Percentiles rank a stretch among this genome's conserved stretches.
These are phyloP conservation scores for Ditula angustiorana DNA, from an alignment of 2,888 invertebrate species.

Conservation along the genomic window DNA sequence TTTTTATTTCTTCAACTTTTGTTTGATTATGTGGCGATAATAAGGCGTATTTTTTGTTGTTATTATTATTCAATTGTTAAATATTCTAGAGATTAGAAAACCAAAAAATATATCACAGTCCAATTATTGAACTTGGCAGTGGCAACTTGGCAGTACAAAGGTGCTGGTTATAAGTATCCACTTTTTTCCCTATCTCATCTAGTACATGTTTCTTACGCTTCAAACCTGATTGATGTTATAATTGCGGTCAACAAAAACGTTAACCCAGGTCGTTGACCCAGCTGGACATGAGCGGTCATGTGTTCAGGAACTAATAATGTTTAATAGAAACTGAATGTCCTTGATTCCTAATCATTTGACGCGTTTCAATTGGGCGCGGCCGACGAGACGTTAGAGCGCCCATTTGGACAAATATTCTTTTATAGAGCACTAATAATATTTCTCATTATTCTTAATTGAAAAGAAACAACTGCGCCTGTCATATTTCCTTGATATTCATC, in stretches of 20 bases:
- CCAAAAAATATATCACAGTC: too few species aligned
- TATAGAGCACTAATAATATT: not conserved
- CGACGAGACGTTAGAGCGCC: slow-evolving; percentile 29
- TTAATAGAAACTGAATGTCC: slow-evolving; percentile 28
- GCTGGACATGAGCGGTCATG: not conserved
- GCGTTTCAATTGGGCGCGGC: slow-evolving; percentile 47
- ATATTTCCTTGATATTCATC: not conserved
- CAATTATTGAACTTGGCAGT: slow-evolving; percentile 4
- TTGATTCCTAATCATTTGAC: slow-evolving; percentile 27
- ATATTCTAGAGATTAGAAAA: too few species aligned
- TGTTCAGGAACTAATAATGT: slow-evolving; percentile 24
- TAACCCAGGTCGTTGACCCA: slow-evolving; percentile 23
- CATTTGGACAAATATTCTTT: slow-evolving; percentile 14
- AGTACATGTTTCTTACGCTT: slow-evolving; percentile 18
- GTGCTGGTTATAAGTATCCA: not conserved
- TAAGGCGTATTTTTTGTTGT: too few species aligned
- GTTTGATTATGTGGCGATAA: too few species aligned
- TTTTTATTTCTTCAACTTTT: too few species aligned
- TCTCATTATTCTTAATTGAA: not conserved
- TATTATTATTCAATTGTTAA: too few species aligned
- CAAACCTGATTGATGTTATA: slow-evolving; percentile 36
- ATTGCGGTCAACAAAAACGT: slow-evolving; percentile 37
- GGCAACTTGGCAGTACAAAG: not conserved
- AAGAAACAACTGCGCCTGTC: not conserved
- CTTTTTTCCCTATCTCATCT: not conserved